Conservation (phyloP, 2,113 vertebrate species). For the Scomber colias region DNA sequence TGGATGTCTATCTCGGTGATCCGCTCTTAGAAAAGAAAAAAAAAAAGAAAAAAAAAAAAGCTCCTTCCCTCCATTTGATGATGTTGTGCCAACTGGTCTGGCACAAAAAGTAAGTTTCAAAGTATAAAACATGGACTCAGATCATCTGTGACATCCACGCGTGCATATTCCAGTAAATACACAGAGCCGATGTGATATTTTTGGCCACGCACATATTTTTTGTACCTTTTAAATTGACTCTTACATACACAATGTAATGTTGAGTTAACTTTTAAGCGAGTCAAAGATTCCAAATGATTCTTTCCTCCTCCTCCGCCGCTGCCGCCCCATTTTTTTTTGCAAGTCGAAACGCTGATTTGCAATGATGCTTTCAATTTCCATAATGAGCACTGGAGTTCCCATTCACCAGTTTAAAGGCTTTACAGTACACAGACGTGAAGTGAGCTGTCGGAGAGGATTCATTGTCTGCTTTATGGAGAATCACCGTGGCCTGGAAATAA, state of each 20-base stretch:
- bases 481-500: conserved; percentile 72
- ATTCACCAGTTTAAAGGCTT: conserved; percentile 14
- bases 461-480: conserved; percentile 62
- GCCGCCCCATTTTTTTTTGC: background rate
- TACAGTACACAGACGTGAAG: conserved; percentile 47
- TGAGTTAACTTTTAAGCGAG: conserved; percentile 40
- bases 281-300: conserved; percentile 35
- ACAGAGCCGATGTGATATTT: conserved; percentile 9
- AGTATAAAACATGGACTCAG: conserved; percentile 15
- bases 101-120: conserved; percentile 44
- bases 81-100: conserved; percentile 32
- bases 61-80: conserved; percentile 11
- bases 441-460: conserved; percentile 66
- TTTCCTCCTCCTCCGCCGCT: conserved; percentile 3
- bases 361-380: conserved; percentile 45
- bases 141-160: conserved; percentile 40
- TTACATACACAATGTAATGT: background rate
- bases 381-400: conserved; percentile 45
- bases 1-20: conserved; percentile 18
- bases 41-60: background rate
- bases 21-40: background rate
- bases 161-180: conserved; percentile 9
- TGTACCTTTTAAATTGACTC: conserved; percentile 8
- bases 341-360: conserved; percentile 40
- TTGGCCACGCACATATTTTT: conserved; percentile 5